These are phyloP conservation scores for Sinhomidia bicolor DNA, from an alignment of 2,888 invertebrate species.

Conservation along the genomic window DNA sequence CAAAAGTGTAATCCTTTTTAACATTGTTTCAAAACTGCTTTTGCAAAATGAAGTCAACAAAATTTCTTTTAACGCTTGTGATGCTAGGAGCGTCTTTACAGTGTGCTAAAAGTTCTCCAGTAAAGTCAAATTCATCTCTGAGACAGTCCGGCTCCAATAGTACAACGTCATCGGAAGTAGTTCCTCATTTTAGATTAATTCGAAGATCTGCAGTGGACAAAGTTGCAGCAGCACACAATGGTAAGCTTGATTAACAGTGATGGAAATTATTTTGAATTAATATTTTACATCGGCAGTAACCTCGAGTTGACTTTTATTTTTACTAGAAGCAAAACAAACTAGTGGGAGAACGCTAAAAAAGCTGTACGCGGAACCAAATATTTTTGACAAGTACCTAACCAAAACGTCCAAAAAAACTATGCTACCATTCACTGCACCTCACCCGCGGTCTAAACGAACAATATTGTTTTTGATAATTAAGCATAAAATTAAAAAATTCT, in stretches of 20 bases:
- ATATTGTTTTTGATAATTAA: neutral
- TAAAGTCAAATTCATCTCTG: neutral
- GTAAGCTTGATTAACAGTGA: too few species aligned
- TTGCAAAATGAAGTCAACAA: neutral
- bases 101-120: neutral
- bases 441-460: slow-evolving; percentile 37
- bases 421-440: neutral
- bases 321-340: neutral
- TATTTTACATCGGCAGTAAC: too few species aligned
- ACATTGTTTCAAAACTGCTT: too few species aligned
- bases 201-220: slow-evolving; percentile 7
- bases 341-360: neutral
- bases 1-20: too few species aligned
- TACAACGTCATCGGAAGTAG: neutral
- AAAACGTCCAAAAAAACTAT: neutral
- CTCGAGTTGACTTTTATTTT: too few species aligned
- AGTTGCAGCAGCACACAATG: too few species aligned
- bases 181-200: neutral
- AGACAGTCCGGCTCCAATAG: neutral
- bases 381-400: slow-evolving; percentile 42
- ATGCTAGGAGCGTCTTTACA: neutral
- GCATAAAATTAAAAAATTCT: slow-evolving; percentile 36
- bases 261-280: too few species aligned
- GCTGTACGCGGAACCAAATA: neutral
- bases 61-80: neutral